A percentile compares a stretch with the other conserved stretches of the same genome.
Evolutionary conservation across 2,888 invertebrate genomes (phyloP).

Genomic region (Drosophila neutralis): DNA sequence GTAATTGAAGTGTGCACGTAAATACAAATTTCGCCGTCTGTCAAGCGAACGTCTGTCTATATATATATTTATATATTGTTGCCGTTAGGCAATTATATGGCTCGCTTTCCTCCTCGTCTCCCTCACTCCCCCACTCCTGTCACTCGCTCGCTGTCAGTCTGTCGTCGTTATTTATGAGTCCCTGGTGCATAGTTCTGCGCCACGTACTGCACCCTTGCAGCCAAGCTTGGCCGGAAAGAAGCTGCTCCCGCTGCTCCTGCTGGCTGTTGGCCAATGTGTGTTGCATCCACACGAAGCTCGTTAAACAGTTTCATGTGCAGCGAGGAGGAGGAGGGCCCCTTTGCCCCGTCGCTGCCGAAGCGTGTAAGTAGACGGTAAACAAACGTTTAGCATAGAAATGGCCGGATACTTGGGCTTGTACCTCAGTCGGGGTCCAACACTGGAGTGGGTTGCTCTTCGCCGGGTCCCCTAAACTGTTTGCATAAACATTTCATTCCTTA

Average conservation of each 20-base stretch:
- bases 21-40: slow-evolving; percentile 32
- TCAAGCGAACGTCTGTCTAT: slow-evolving; percentile 35
- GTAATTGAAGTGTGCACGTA: slow-evolving; percentile 17
- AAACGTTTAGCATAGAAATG: slow-evolving; percentile 73
- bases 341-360: slow-evolving; percentile 20
- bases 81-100: slow-evolving; percentile 50
- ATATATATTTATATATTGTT: slow-evolving; percentile 24
- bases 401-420: slow-evolving; percentile 29
- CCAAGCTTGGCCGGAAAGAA: slow-evolving; percentile 1
- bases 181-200: slow-evolving; percentile 57
- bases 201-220: slow-evolving; percentile 33
- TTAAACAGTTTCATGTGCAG: slow-evolving; percentile 41
- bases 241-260: slow-evolving; percentile 7
- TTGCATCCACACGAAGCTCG: slow-evolving; percentile 43
- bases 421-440: not conserved
- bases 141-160: not conserved
- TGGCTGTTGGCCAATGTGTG: slow-evolving; percentile 38
- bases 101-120: not conserved
- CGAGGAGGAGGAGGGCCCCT: not conserved
- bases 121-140: not conserved
- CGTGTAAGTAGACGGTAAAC: slow-evolving; percentile 65
- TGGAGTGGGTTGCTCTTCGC: not conserved
- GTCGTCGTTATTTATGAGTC: slow-evolving; percentile 50
- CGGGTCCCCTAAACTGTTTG: slow-evolving; percentile 67
- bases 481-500: slow-evolving; percentile 66